Conservation (phyloP, 53 echinoderm and acorn worm species). For the Apostichopus leukothele region DNA sequence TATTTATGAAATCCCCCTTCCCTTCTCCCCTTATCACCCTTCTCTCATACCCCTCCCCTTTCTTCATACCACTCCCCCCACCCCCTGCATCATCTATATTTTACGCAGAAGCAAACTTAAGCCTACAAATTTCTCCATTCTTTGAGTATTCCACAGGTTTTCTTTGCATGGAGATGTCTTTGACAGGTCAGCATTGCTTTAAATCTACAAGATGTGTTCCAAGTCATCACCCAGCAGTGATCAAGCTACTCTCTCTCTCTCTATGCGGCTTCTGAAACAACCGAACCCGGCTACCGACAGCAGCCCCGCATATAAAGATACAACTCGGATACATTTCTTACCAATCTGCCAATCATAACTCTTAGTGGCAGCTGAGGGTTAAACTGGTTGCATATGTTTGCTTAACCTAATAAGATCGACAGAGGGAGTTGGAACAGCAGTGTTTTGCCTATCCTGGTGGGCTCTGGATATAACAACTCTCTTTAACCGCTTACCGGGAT, state of each 20-base stretch:
- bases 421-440: neutral
- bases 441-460: neutral
- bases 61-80: neutral
- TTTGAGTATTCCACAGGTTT: too few relatives aligned
- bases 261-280: neutral
- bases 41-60: neutral
- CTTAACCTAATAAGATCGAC: constrained; percentile 42
- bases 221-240: too few relatives aligned
- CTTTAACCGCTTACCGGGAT: neutral
- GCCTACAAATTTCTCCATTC: too few relatives aligned
- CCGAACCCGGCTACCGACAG: neutral
- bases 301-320: neutral
- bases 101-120: too few relatives aligned
- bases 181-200: too few relatives aligned
- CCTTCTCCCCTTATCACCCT: neutral
- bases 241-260: too few relatives aligned
- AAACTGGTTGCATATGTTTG: constrained; percentile 44
- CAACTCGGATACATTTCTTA: constrained; percentile 42
- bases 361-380: constrained; percentile 41
- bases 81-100: too few relatives aligned
- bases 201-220: too few relatives aligned
- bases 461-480: neutral
- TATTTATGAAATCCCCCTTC: neutral
- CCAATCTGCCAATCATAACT: constrained; percentile 46
- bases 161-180: too few relatives aligned